Conservation (phyloP, 2,888 invertebrate species). For the Eupeodes latifasciatus region DNA sequence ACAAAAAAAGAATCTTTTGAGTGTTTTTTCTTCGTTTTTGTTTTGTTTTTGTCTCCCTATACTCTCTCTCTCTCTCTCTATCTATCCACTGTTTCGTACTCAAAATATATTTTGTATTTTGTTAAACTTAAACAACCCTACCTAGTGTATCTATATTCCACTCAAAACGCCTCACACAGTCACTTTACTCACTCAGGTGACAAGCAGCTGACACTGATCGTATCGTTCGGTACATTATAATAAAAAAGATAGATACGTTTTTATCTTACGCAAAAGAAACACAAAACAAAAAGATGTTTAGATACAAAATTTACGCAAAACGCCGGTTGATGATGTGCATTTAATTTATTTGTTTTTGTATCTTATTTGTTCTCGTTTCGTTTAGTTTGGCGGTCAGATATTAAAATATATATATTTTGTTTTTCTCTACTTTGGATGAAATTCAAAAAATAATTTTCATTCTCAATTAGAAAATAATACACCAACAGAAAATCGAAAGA, state of each 20-base stretch:
- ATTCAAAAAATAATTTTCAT: conserved; percentile 49
- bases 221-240: conserved; percentile 54
- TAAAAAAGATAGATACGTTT: conserved; percentile 53
- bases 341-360: conserved; percentile 21
- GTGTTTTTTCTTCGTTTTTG: conserved; percentile 60
- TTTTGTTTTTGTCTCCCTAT: conserved; percentile 54
- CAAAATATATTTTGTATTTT: conserved; percentile 7
- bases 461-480: conserved; percentile 37
- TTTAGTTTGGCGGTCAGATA: conserved; percentile 25
- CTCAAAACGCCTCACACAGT: conserved; percentile 58
- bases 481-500: neutral
- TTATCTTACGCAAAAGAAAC: conserved; percentile 34
- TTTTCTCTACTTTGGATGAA: conserved; percentile 15
- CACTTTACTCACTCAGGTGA: conserved; percentile 65
- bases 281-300: conserved; percentile 32
- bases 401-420: neutral
- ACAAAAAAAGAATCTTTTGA: conserved; percentile 43
- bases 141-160: conserved; percentile 49
- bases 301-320: conserved; percentile 51
- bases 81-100: conserved; percentile 6
- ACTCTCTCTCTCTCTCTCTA: conserved; percentile 14
- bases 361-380: conserved; percentile 24
- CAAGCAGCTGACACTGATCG: conserved; percentile 71
- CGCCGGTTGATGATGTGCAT: conserved; percentile 66
- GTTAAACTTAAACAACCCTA: conserved; percentile 48